phyloP scores from a whole-genome alignment of 1,140 invertebrate species.

The Heliconius himera region DNA sequence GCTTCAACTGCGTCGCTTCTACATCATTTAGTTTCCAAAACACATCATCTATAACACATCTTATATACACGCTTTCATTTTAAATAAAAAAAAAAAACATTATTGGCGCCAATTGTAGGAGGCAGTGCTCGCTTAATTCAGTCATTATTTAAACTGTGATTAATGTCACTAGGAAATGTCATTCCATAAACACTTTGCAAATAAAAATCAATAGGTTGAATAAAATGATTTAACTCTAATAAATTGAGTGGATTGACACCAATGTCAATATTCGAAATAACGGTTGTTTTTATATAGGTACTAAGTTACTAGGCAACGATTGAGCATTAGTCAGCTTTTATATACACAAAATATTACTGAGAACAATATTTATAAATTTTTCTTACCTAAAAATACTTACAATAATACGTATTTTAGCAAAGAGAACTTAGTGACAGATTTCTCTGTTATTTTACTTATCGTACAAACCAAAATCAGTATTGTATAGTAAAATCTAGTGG shows the following conservation, averaged over 20 bases:
- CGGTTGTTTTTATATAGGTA: not conserved
- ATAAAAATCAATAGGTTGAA: constrained; percentile 39
- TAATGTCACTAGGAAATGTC: constrained; percentile 37
- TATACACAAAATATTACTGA: no score
- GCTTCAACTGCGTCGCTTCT: no score
- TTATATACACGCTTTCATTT: not conserved
- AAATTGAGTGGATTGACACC: constrained; percentile 34
- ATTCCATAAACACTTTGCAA: constrained; percentile 32
- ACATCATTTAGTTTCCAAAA: no score
- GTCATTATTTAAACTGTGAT: constrained; percentile 36
- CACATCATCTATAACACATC: no score
- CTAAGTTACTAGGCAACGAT: not conserved
- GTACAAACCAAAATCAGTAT: no score
- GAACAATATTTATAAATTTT: no score
- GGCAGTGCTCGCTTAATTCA: constrained; percentile 27
- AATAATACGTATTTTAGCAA: no score
- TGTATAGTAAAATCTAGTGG: no score
- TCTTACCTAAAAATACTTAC: no score
- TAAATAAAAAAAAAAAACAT: not conserved
- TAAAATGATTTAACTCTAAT: constrained; percentile 33
- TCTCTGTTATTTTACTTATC: no score
- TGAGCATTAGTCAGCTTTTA: not conserved
- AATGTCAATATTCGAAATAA: constrained; percentile 14
- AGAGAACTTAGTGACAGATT: no score
- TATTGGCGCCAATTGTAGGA: constrained; percentile 29